These are phyloP conservation scores for Panonychus citri DNA, from an alignment of 1,140 invertebrate species.

Conservation along the genomic window DNA sequence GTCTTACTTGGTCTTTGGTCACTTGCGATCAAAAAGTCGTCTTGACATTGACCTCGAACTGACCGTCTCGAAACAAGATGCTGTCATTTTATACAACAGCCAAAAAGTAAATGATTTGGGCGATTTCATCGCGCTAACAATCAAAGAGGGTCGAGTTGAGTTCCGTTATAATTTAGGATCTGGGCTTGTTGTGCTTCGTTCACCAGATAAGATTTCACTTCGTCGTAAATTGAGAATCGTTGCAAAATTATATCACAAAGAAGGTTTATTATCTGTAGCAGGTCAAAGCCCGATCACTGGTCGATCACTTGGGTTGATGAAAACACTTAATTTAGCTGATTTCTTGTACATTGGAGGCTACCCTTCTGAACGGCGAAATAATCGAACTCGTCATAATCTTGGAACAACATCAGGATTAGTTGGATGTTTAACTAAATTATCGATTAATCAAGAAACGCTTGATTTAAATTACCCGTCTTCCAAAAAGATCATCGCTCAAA, in stretches of 20 bases:
- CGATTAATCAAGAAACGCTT: slow-evolving; percentile 38
- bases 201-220: slow-evolving; percentile 42
- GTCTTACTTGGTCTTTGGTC: slow-evolving; percentile 25
- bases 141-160: slow-evolving; percentile 24
- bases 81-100: slow-evolving; percentile 65
- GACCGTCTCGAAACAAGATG: slow-evolving; percentile 58
- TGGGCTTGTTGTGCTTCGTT: slow-evolving; percentile 47
- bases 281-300: slow-evolving; percentile 50
- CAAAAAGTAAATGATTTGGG: slow-evolving; percentile 43
- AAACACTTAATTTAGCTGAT: slow-evolving; percentile 53
- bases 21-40: slow-evolving; percentile 56
- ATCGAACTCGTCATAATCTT: slow-evolving; percentile 57
- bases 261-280: slow-evolving; percentile 59
- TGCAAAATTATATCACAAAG: slow-evolving; percentile 55
- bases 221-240: slow-evolving; percentile 52
- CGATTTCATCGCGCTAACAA: slow-evolving; percentile 64
- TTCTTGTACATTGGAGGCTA: slow-evolving; percentile 59
- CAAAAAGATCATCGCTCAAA: background rate
- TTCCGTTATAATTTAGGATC: slow-evolving; percentile 33
- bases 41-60: slow-evolving; percentile 70
- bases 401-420: slow-evolving; percentile 53
- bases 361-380: slow-evolving; percentile 35
- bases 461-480: slow-evolving; percentile 12
- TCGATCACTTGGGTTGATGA: slow-evolving; percentile 48
- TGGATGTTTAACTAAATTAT: slow-evolving; percentile 53